Base-by-base conservation (phyloP, 2,797 vertebrate species). In the Typhlichthys eigenmanni region DNA sequence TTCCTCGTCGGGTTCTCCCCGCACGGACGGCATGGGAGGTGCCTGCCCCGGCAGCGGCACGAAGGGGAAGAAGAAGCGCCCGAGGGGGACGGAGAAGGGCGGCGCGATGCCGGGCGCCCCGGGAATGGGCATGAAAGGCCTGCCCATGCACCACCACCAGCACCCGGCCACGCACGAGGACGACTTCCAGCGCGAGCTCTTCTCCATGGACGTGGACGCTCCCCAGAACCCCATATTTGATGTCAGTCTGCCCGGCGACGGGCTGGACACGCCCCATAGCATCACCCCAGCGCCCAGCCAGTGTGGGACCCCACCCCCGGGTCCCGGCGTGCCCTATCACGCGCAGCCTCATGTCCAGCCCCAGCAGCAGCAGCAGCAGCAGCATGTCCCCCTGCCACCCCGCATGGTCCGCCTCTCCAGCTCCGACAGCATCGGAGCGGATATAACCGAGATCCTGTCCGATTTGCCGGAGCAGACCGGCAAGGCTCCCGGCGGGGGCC, bases 271-370 rank as follows among this genome's bases (percentile, higher is more conserved):
- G 1, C 97, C 97, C 24, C 96, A 98, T 32, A 98, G 96, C 69
- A 98, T 98, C 69, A 98, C 98, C 51, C 98, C 98, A 55, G 96
- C 96, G 24, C 96, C 97, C 64, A 98, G 97, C 87, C 97, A 98
- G 60, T 99, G 96, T 87, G 96, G 96, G 76, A 98, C 96, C 38
- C 96, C 97, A 1, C 96, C 97, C 0, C 82, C 95, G 24, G 95
- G 94, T 0, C 81, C 95, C 49, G 93, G 90, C 2, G 95, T 96
- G 78, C 88, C 95, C 4, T 93, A 93, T 34, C 85, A 84, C 68
- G 47, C 89, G 45, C 92, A 91, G 64, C 74, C 91, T 53, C 92
- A 94, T 51, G 81, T 89, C 45, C 92, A 88, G 58, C 82, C 90
- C 16, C 91, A 93, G 54, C 92, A n/a, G n/a, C n/a, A n/a, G n/a